Base-by-base conservation (phyloP, 2,797 vertebrate genomes). In the Spinus pinus region DNA sequence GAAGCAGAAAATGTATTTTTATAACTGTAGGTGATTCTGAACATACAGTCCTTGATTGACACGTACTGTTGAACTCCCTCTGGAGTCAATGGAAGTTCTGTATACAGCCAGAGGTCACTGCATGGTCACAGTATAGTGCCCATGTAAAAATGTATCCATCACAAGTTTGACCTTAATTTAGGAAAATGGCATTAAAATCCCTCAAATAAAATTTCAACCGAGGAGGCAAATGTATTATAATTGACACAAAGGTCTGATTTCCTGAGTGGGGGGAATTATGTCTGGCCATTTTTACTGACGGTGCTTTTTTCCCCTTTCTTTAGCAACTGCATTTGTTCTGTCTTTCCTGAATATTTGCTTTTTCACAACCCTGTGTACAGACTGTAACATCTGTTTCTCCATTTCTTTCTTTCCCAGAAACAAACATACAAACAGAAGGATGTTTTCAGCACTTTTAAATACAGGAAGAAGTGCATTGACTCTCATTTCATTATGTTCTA, bases 31-130 rank as follows among this genome's bases (percentile, higher is more conserved):
- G 91, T 95, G 87, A 93, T 90, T 79, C 82, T 90, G 78, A 85
- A 81, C 9, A 1, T 90, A 56, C 2, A 83, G 89, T 54, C 46
- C 75, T 88, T 95, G 94, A 97, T 86, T 92, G 96, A 94, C 94
- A 91, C 0, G 0, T 78, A 35, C 72, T 23, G 41, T 61, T 93
- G 94, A 93, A 94, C 89, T 96, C 91, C 87, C 94, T 70, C 79
- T 91, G 89, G 94, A 92, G 77, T 95, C 81, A 78, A 44, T 56
- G 58, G 53, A 88, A 91, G 69, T 95, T 86, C 77, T 96, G 72
- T 62, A 91, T 51, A 60, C 69, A 86, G 81, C 22, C 89, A 78
- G 94, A 96, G 94, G 89, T 97, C 91, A 96, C 75, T 81, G 54
- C 79, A 72, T 81, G 91, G 91, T 74, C 79, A 69, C 72, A 93